Evolutionary conservation across 2,888 invertebrate genomes (phyloP), one percentile per base, ranked within the genome.

Genomic region (Acanthosepion lycidas): DNA sequence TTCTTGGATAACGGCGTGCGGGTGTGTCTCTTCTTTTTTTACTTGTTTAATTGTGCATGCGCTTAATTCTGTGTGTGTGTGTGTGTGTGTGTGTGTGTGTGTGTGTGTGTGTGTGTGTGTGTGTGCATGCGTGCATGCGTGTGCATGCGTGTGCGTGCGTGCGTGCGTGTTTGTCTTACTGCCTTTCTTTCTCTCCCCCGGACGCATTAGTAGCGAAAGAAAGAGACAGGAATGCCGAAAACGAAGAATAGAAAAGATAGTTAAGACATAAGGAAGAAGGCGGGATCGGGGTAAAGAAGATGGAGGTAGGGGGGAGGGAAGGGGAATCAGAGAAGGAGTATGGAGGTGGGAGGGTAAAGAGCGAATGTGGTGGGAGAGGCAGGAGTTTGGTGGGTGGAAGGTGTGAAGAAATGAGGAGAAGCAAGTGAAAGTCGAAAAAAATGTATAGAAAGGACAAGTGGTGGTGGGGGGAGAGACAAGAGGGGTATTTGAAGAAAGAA

Each of bases 341-440:
- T 28, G 5, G 78, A 33, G 12, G n/a, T n/a, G 78, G n/a, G 6
- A 2, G 78, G 78, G 78, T 78, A 5, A 33, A 12, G 1, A 78
- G 78, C 33, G 15, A 33, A 20, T 9, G 78, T n/a, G 78, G 78
- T 78, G n/a, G 78, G 78, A n/a, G 78, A 12, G 78, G 78, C n/a
- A 33, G 78, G 78, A 78, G n/a, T 78, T 26, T 4, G n/a, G 6
- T 28, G 78, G 78, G 28, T 28, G 9, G n/a, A 78, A 78, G 78
- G 78, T 78, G 78, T 78, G n/a, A 78, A 78, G n/a, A 78, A n/a
- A 78, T 78, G 78, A 78, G 78, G 78, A n/a, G 78, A 33, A 78
- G 78, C n/a, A 33, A 18, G 78, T 33, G 78, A 78, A n/a, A 33
- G 78, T 78, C 78, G n/a, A 33, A n/a, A 28, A n/a, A 78, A 12